These are phyloP conservation scores for Cyclina sinensis DNA, from an alignment of 1,140 invertebrate species.

Conservation along the genomic window DNA sequence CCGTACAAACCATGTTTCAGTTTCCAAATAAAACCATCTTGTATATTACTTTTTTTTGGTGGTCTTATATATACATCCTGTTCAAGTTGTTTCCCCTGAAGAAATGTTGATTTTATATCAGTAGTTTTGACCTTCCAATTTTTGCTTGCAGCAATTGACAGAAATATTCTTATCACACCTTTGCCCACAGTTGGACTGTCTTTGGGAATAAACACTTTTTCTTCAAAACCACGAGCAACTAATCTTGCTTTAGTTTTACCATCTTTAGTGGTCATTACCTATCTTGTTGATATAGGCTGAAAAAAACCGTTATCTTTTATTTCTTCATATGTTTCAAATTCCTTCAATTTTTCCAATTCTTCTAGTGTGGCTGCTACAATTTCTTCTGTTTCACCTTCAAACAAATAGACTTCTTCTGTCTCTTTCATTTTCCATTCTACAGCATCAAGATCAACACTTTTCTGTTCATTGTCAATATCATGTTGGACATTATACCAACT, in stretches of 20 bases:
- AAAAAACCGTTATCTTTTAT: conserved; percentile 6
- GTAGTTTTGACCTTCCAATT: conserved; percentile 65
- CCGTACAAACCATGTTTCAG: conserved; percentile 65
- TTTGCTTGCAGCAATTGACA: conserved; percentile 43
- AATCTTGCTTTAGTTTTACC: conserved; percentile 22
- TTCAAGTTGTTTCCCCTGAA: conserved; percentile 61
- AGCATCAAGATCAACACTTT: neutral
- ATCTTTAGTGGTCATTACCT: conserved; percentile 45
- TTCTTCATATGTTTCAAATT: conserved; percentile 55
- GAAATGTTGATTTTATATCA: conserved; percentile 65
- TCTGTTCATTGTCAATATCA: neutral
- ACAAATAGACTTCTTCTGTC: neutral
- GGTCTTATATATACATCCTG: conserved; percentile 63
- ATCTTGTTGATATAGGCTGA: conserved; percentile 52
- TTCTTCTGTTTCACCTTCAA: neutral
- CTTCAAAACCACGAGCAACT: conserved; percentile 65
- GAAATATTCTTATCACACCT: conserved; percentile 56
- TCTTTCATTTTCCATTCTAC: neutral
- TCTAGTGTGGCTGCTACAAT: neutral
- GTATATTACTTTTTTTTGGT: conserved; percentile 49
- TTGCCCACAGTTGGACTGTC: conserved; percentile 66
- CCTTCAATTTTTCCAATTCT: conserved; percentile 53
- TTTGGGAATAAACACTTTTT: conserved; percentile 28
- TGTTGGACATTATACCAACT: conserved; percentile 1
- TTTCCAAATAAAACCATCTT: conserved; percentile 53